These are phyloP conservation scores for Hydropsyche betteni DNA, from an alignment of 2,888 invertebrate genomes.

Conservation along the genomic window DNA sequence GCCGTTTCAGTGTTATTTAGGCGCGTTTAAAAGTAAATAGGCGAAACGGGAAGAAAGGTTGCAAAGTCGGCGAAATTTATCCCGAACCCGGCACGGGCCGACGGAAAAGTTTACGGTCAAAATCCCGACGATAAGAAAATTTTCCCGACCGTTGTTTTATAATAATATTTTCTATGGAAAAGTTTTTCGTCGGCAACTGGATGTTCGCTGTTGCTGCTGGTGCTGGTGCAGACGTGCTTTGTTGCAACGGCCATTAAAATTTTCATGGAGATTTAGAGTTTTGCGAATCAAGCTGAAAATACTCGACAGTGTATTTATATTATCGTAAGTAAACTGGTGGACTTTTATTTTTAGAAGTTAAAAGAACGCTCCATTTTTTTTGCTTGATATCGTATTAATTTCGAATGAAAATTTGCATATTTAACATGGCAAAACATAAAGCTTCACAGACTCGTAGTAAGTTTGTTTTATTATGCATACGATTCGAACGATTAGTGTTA, in stretches of 20 bases:
- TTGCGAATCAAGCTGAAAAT: not conserved
- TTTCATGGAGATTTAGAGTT: not conserved
- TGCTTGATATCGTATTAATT: no score
- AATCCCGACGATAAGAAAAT: conserved; percentile 26
- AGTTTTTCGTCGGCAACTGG: not conserved
- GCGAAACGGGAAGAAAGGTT: conserved; percentile 21
- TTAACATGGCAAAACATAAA: no score
- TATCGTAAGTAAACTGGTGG: no score
- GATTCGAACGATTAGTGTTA: no score
- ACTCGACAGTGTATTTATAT: not conserved
- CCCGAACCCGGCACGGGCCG: not conserved
- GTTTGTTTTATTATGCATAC: no score
- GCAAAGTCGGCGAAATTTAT: conserved; percentile 26
- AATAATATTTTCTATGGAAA: not conserved
- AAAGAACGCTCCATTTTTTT: no score
- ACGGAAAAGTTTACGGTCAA: conserved; percentile 14
- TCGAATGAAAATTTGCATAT: no score
- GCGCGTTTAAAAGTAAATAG: conserved; percentile 32
- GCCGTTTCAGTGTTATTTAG: conserved; percentile 28
- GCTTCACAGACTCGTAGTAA: no score
- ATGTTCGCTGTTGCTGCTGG: not conserved
- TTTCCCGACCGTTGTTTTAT: not conserved
- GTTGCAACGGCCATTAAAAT: conserved; percentile 21
- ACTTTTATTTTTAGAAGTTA: no score
- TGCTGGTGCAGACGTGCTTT: conserved; percentile 7